Evolutionary conservation across 2,888 invertebrate species (phyloP).

Genomic region (Chrysotoxum bicinctum): DNA sequence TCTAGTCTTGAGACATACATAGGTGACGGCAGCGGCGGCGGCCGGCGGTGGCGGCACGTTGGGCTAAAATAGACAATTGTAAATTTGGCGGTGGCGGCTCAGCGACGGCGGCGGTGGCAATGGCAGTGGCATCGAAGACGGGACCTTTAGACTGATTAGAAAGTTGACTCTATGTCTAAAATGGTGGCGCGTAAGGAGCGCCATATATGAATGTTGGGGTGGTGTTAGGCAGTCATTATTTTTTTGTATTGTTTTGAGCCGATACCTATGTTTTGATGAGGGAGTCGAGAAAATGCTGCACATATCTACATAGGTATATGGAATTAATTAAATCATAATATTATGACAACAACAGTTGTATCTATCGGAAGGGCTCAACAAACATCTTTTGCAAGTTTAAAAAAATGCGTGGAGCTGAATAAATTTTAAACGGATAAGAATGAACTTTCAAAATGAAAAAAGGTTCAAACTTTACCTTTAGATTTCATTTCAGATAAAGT

Average conservation of each 20-base stretch:
- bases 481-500: too few species aligned
- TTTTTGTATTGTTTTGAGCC: not conserved
- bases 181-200: conserved; percentile 60
- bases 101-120: conserved; percentile 2
- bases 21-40: not conserved
- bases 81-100: conserved; percentile 10
- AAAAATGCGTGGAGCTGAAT: too few species aligned
- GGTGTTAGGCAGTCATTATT: conserved; percentile 25
- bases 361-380: not conserved
- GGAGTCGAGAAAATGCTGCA: not conserved
- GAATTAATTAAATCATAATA: not conserved
- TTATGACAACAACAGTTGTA: not conserved
- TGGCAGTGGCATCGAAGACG: conserved; percentile 17
- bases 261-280: not conserved
- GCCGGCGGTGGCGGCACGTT: not conserved
- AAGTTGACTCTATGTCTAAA: conserved; percentile 50
- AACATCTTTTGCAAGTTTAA: not conserved
- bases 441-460: too few species aligned
- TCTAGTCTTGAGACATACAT: not conserved
- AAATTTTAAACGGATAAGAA: too few species aligned
- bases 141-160: conserved; percentile 69
- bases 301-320: not conserved
- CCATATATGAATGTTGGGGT: conserved; percentile 49
- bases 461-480: too few species aligned
- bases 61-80: conserved; percentile 43